Conservation (phyloP, 2,888 invertebrate genomes). For the Drosophila diplacantha region DNA sequence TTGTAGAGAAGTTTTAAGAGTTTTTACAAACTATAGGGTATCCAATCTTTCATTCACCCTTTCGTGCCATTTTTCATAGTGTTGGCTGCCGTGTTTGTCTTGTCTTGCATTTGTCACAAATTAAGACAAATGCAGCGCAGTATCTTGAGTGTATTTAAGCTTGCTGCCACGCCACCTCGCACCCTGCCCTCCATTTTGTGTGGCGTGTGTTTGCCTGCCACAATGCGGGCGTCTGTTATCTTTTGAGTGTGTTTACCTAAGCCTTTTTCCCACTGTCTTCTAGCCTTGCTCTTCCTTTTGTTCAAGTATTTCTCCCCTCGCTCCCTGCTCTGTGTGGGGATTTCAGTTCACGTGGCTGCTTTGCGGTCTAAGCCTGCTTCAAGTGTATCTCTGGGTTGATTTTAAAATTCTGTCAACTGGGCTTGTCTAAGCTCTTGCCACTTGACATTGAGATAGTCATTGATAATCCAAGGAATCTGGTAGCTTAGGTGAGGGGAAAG, state of each 20-base stretch:
- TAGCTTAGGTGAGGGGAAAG: neutral
- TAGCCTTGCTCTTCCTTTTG: constrained; percentile 11
- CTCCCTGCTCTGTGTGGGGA: constrained; percentile 11
- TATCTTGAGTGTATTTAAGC: constrained; percentile 34
- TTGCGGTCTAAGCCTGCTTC: constrained; percentile 33
- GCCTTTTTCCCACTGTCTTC: constrained; percentile 37
- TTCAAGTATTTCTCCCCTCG: constrained; percentile 1
- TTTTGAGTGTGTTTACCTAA: constrained; percentile 60
- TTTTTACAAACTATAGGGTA: neutral
- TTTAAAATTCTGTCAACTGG: constrained; percentile 12
- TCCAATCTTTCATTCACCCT: too few species aligned
- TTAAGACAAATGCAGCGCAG: constrained; percentile 66
- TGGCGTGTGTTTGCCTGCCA: constrained; percentile 22
- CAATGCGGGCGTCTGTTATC: constrained; percentile 45
- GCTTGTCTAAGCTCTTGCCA: constrained; percentile 21
- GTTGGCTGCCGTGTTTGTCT: constrained; percentile 24
- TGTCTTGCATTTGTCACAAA: constrained; percentile 68
- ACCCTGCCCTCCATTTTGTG: constrained; percentile 8
- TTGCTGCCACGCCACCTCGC: constrained; percentile 2
- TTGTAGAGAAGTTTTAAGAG: too few species aligned
- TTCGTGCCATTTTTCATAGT: constrained; percentile 8
- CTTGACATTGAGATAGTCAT: constrained; percentile 58
- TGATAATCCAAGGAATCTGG: constrained; percentile 56
- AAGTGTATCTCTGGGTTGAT: constrained; percentile 28
- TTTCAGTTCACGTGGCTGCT: constrained; percentile 18